These are phyloP conservation scores for Pelvicachromis taeniatus DNA, from an alignment of 2,113 vertebrate genomes.

Conservation along the genomic window DNA sequence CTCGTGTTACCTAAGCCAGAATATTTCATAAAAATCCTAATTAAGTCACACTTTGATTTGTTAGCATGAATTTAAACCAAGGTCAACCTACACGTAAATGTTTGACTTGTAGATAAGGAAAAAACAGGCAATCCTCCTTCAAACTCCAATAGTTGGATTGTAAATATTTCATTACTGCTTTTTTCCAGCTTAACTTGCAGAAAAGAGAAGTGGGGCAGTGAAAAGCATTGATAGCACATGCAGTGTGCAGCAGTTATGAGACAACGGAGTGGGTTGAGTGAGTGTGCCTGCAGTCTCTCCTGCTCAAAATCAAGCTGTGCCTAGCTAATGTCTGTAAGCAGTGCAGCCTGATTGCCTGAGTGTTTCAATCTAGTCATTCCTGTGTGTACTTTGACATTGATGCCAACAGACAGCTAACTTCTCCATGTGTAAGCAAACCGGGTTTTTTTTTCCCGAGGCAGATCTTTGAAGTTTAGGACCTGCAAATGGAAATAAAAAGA, in stretches of 20 bases:
- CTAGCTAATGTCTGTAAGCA: constrained; percentile 48
- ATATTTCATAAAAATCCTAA: background rate
- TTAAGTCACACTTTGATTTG: background rate
- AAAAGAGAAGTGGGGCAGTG: constrained; percentile 43
- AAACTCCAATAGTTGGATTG: constrained; percentile 34
- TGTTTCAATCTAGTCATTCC: constrained; percentile 54
- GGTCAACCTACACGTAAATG: background rate
- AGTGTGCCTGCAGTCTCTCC: constrained; percentile 44
- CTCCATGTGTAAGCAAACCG: constrained; percentile 57
- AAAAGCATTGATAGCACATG: constrained; percentile 33
- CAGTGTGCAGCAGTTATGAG: constrained; percentile 46
- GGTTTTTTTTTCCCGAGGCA: constrained; percentile 48
- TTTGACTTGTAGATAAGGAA: background rate
- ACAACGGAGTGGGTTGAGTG: constrained; percentile 41
- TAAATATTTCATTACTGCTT: constrained; percentile 60
- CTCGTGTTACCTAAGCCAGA: background rate
- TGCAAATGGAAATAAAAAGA: constrained; percentile 41
- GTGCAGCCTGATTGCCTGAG: constrained; percentile 44
- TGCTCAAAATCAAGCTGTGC: constrained; percentile 53
- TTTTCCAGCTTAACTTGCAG: constrained; percentile 64
- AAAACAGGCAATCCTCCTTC: constrained; percentile 18
- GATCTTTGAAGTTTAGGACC: constrained; percentile 57
- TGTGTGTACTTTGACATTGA: constrained; percentile 53
- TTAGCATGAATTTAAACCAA: background rate
- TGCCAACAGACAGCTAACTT: constrained; percentile 58